Evolutionary conservation across 2,888 invertebrate species (phyloP).

Genomic region (Harpalus rufipes): DNA sequence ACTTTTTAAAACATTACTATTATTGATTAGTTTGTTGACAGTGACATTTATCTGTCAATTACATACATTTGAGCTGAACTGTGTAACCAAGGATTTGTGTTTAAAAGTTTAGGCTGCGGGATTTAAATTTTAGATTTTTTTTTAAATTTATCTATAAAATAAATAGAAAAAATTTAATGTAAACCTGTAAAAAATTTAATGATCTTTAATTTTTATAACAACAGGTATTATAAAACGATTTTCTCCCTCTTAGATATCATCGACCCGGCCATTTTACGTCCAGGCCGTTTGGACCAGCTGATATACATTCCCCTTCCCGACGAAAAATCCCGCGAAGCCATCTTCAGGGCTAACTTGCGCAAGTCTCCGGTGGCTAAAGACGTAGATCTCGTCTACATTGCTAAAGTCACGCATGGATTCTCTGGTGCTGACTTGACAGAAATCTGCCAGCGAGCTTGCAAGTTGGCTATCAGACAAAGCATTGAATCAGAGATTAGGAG

Average conservation of each 20-base stretch:
- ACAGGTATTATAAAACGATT: too few relatives aligned
- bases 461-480: slow-evolving; percentile 98
- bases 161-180: too few relatives aligned
- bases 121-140: too few relatives aligned
- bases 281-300: slow-evolving; percentile 98
- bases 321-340: slow-evolving; percentile 97
- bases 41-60: too few relatives aligned
- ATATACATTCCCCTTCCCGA: slow-evolving; percentile 99
- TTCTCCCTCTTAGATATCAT: slow-evolving; percentile 88
- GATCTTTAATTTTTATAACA: too few relatives aligned
- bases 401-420: slow-evolving; percentile 96
- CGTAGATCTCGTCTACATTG: slow-evolving; percentile 93
- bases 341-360: slow-evolving; percentile 96
- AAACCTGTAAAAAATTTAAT: too few relatives aligned
- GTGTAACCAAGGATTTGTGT: too few relatives aligned
- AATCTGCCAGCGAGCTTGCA: slow-evolving; percentile 99
- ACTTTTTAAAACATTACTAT: too few relatives aligned
- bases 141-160: too few relatives aligned
- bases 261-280: slow-evolving; percentile 98
- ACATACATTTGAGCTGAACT: too few relatives aligned
- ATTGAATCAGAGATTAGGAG: slow-evolving; percentile 97
- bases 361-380: slow-evolving; percentile 98
- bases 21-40: too few relatives aligned
- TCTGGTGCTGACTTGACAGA: slow-evolving; percentile 99
- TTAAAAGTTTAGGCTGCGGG: too few relatives aligned